Evolutionary conservation across 1,140 invertebrate genomes (phyloP).

Genomic region (Macrotrachela quadricornifera): DNA sequence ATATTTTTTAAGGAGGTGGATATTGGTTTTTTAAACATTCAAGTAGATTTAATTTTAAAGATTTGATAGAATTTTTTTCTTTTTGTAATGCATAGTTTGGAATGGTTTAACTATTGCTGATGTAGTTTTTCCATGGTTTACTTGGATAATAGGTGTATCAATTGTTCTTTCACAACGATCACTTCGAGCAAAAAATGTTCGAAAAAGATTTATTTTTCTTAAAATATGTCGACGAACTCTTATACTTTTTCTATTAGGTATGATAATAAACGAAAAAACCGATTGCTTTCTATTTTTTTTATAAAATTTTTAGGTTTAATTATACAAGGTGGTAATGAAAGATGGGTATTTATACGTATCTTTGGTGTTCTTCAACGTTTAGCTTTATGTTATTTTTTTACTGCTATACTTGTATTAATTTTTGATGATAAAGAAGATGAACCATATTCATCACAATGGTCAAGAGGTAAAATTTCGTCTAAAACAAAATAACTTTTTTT

Average conservation of each 20-base stretch:
- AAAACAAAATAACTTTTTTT: no score
- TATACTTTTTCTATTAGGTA: no score
- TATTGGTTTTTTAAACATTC: conserved; percentile 73
- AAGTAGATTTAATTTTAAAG: no score
- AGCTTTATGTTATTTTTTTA: conserved; percentile 53
- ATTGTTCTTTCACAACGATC: no score
- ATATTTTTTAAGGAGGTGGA: conserved; percentile 46
- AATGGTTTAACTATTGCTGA: conserved; percentile 75
- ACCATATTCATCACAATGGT: no score
- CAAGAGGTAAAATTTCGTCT: no score
- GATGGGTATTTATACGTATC: conserved; percentile 40
- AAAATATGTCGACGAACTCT: no score
- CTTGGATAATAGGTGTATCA: conserved; percentile 14
- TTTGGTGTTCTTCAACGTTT: conserved; percentile 63
- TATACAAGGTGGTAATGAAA: conserved; percentile 16
- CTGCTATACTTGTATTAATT: conserved; percentile 43
- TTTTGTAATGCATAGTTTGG: conserved; percentile 56
- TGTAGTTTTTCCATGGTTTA: conserved; percentile 77
- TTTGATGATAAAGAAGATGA: no score
- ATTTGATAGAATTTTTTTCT: no score
- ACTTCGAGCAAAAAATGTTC: no score
- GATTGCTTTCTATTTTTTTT: conserved; percentile 15
- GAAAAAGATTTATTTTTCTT: no score
- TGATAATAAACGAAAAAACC: no score
- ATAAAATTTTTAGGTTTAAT: conserved; percentile 20